phyloP scores from a whole-genome alignment of 2,113 vertebrate species.

The Ictalurus furcatus region DNA sequence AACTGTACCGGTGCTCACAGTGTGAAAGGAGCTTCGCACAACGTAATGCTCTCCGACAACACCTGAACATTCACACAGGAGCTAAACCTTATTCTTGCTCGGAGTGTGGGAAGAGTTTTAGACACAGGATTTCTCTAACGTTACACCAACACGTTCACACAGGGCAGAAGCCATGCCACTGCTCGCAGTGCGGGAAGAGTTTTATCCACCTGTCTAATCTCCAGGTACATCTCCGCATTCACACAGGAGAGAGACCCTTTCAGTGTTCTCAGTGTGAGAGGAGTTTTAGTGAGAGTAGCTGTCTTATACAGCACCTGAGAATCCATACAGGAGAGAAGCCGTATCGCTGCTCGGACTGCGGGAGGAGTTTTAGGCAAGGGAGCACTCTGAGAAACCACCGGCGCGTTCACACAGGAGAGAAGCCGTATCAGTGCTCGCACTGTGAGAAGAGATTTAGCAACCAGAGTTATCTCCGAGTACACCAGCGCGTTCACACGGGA shows the following conservation, averaged over 20 bases:
- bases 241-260: neutral
- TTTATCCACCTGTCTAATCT: neutral
- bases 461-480: neutral
- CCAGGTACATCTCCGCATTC: neutral
- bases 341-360: neutral
- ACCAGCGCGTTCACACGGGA: neutral
- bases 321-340: neutral
- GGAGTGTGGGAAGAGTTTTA: neutral
- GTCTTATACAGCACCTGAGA: neutral
- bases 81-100: neutral
- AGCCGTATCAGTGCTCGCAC: neutral
- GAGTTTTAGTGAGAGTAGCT: neutral
- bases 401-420: neutral
- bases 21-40: neutral
- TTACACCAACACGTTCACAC: neutral
- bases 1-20: neutral
- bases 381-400: neutral
- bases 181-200: neutral
- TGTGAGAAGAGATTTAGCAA: neutral
- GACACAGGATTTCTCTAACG: neutral
- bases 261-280: neutral
- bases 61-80: neutral
- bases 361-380: neutral
- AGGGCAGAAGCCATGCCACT: neutral
- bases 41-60: neutral